Conservation (phyloP, 2,113 vertebrate species). For the Pipa parva region DNA sequence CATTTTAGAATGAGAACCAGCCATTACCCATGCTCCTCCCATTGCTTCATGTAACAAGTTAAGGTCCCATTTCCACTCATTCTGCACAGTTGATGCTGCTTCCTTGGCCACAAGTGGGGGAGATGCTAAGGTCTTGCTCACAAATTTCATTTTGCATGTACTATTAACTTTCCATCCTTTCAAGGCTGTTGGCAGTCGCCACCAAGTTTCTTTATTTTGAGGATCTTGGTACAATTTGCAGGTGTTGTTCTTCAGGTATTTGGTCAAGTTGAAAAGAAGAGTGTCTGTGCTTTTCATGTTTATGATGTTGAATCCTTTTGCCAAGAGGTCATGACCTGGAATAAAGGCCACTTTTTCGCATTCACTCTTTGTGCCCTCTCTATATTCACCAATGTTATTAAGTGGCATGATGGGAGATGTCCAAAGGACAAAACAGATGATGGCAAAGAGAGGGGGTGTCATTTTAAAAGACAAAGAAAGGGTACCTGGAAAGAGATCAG, state of each 20-base stretch:
- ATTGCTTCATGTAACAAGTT: rapidly evolving
- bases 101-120: constrained; percentile 59
- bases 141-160: constrained; percentile 54
- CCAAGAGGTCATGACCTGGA: constrained; percentile 51
- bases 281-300: constrained; percentile 43
- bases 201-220: constrained; percentile 46
- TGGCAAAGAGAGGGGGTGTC: too few species aligned
- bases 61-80: constrained; percentile 58
- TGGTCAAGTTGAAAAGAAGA: constrained; percentile 28
- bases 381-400: too few species aligned
- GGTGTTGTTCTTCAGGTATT: constrained; percentile 19
- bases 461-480: too few species aligned
- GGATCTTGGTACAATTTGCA: constrained; percentile 64
- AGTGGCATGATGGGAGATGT: too few species aligned
- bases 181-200: constrained; percentile 61
- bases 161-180: constrained; percentile 61
- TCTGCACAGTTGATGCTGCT: constrained; percentile 48
- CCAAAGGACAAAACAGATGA: too few species aligned
- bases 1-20: constrained; percentile 42
- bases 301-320: constrained; percentile 51
- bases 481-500: too few species aligned
- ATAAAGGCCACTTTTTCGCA: constrained; percentile 37
- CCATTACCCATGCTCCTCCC: constrained; percentile 9
- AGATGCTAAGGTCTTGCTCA: constrained; percentile 54
- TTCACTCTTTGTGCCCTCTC: not conserved